Conservation (phyloP, 2,797 vertebrate species). For the Amblyraja radiata region DNA sequence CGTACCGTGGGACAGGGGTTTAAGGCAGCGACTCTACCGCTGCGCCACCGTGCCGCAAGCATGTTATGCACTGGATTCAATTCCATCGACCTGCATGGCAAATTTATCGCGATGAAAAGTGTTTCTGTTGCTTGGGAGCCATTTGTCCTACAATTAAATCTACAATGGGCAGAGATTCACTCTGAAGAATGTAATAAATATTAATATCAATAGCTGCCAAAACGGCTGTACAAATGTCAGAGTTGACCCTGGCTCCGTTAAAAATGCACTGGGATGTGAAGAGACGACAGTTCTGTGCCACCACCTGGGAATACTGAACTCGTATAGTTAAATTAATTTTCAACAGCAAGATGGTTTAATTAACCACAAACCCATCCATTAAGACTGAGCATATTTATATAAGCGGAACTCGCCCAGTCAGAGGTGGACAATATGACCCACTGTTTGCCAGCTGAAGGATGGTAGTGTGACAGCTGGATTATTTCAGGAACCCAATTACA, state of each 20-base stretch:
- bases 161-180: neutral
- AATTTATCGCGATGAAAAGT: neutral
- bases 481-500: constrained; percentile 18
- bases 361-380: neutral
- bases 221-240: neutral
- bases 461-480: constrained; percentile 6
- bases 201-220: neutral
- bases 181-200: neutral
- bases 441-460: constrained; percentile 9
- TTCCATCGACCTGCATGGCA: neutral
- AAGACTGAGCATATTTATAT: neutral
- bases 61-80: neutral
- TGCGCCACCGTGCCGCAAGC: no score
- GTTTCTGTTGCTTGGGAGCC: neutral
- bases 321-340: constrained; percentile 25
- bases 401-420: neutral
- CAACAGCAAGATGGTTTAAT: constrained; percentile 19
- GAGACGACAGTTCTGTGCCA: neutral
- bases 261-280: neutral
- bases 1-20: no score
- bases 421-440: neutral
- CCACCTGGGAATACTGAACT: neutral
- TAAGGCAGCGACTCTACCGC: no score
- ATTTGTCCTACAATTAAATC: neutral
- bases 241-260: neutral